Evolutionary conservation across 1,140 invertebrate genomes (phyloP).

Genomic region (Hesperophylax magnus): DNA sequence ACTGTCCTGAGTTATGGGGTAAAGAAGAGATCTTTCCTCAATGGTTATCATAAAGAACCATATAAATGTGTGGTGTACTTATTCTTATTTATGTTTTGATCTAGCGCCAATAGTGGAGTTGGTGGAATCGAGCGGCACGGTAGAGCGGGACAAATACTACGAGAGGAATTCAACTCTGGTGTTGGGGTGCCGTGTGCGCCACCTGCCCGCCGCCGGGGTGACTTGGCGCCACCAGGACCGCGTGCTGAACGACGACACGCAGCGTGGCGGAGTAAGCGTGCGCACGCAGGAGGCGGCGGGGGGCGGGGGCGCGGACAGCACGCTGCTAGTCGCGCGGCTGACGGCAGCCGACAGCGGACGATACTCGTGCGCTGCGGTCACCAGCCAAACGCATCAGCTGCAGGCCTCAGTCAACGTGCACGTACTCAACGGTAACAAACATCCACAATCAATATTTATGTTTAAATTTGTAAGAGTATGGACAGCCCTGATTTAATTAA

Average conservation of each 20-base stretch:
- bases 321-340: constrained; percentile 78
- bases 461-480: too few relatives aligned
- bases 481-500: too few relatives aligned
- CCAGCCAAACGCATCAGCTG: not conserved
- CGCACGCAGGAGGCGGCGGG: constrained; percentile 79
- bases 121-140: constrained; percentile 75
- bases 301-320: constrained; percentile 78
- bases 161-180: constrained; percentile 79
- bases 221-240: constrained; percentile 75
- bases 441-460: too few relatives aligned
- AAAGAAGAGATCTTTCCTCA: too few relatives aligned
- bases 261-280: constrained; percentile 78
- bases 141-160: constrained; percentile 76
- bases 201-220: constrained; percentile 73
- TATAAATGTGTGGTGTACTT: too few relatives aligned
- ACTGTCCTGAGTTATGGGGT: too few relatives aligned
- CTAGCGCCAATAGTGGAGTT: constrained; percentile 79
- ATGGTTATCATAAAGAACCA: too few relatives aligned
- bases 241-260: constrained; percentile 77
- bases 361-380: constrained; percentile 76
- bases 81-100: too few relatives aligned
- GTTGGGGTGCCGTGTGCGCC: constrained; percentile 76
- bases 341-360: constrained; percentile 79
- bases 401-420: constrained; percentile 74
- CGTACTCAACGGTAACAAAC: constrained; percentile 74